Base-by-base conservation (phyloP, 2,888 invertebrate species). In the Aricia artaxerxes region DNA sequence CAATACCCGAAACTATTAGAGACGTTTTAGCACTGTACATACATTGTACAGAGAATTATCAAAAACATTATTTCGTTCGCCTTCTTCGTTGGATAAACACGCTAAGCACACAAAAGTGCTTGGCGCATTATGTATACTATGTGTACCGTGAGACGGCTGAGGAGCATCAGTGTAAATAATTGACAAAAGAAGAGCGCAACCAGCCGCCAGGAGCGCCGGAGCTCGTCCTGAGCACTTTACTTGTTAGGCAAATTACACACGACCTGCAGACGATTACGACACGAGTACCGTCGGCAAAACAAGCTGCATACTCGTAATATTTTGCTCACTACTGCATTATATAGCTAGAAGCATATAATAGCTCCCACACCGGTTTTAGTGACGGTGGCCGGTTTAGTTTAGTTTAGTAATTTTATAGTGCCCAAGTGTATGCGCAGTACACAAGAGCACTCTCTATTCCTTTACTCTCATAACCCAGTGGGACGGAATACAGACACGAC, bases 241-340 rank as follows among this genome's bases (percentile, higher is more conserved):
- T 64, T 64, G 64, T 64, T 64, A 64, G 64, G 64, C 64, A 64
- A 64, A 64, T 31, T 24, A 69, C 69, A 69, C 35, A 35, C 64
- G 64, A 31, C 11, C 35, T 24, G 13, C 69, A 35, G 35, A 35
- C 69, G 64, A 64, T 64, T 64, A 24, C 64, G 64, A 24, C 64
- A n/a, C 31, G 7, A 2, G 64, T 64, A 64, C 7, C 24, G 64
- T 64, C 24, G 2, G 64, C 64, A 61, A 61, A 61, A 61, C 2
- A 61, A 3, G 53, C 53, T 57, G 53, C 11, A 11, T 49, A n/a
- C n/a, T n/a, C n/a, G n/a, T n/a, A 49, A 49, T 49, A 49, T 40
- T 40, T 40, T 6, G 6, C 40, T 40, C 6, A 40, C 6, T 40
- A 1, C 40, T 40, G 40, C 40, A 40, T 40, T 1, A 40, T 40